phyloP scores from a whole-genome alignment of 2,113 vertebrate species.

The Falco punctatus region DNA sequence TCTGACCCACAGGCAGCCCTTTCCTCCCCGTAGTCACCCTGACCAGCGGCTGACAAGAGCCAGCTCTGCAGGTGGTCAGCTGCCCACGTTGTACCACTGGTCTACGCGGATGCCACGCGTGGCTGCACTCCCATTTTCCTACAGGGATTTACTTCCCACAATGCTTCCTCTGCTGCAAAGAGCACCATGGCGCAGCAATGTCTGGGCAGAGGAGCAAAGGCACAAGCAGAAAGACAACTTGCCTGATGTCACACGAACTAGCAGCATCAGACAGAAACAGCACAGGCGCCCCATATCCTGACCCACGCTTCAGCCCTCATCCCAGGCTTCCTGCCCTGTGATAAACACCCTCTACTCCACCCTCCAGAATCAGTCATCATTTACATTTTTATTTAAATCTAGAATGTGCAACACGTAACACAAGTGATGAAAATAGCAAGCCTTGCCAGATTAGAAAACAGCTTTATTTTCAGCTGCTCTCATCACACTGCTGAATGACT shows the following conservation, averaged over 20 bases:
- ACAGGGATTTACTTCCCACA: neutral
- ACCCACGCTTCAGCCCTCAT: neutral
- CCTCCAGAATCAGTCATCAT: neutral
- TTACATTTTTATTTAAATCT: neutral
- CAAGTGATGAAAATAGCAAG: neutral
- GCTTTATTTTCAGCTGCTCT: neutral
- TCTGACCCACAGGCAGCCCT: neutral
- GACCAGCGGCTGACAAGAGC: neutral
- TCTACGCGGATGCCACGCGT: neutral
- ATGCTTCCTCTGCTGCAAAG: neutral
- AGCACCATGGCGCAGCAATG: neutral
- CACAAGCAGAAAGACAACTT: neutral
- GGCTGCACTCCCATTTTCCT: neutral
- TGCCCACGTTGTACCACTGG: fast-evolving
- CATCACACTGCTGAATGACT: neutral
- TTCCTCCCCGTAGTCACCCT: neutral
- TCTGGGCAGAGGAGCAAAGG: neutral
- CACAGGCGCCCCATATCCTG: fast-evolving
- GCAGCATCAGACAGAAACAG: neutral
- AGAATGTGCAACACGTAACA: neutral
- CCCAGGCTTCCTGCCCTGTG: neutral
- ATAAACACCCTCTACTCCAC: neutral
- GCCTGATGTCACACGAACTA: neutral
- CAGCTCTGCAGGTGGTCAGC: neutral
- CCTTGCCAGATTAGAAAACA: neutral